Evolutionary conservation across 1,140 invertebrate genomes (phyloP).

Genomic region (Sycobia sp.): DNA sequence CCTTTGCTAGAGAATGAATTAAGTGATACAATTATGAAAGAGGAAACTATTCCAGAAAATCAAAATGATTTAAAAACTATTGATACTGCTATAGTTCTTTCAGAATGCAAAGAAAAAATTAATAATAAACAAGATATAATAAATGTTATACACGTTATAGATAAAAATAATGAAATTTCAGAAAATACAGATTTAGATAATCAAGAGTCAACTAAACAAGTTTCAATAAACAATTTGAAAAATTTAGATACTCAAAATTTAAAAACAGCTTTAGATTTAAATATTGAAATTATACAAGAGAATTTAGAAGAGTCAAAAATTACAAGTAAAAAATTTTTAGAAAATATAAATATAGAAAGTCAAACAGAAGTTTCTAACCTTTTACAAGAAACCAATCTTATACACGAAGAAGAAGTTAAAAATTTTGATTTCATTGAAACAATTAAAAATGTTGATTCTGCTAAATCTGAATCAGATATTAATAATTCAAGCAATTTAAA

Average conservation of each 20-base stretch:
- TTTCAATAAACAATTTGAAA: no score
- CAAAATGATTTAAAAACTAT: not conserved
- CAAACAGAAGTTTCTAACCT: not conserved
- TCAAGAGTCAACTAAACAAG: not conserved
- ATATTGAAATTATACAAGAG: not conserved
- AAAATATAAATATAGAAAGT: not conserved
- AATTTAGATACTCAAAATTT: no score
- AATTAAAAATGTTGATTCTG: not conserved
- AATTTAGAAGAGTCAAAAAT: not conserved
- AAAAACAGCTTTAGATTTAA: no score
- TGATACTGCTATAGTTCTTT: not conserved
- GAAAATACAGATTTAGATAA: not conserved
- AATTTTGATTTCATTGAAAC: not conserved
- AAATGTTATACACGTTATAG: no score
- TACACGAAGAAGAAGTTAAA: no score
- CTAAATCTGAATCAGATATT: not conserved
- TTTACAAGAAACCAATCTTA: no score
- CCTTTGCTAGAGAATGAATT: not conserved
- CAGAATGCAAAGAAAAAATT: slow-evolving; percentile 1
- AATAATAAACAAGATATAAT: not conserved
- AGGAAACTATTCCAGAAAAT: not conserved
- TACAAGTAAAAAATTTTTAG: not conserved
- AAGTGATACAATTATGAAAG: not conserved
- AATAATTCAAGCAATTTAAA: not conserved
- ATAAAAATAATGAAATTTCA: not conserved